Conservation (phyloP, 2,113 vertebrate genomes). For the Archilochus colubris region DNA sequence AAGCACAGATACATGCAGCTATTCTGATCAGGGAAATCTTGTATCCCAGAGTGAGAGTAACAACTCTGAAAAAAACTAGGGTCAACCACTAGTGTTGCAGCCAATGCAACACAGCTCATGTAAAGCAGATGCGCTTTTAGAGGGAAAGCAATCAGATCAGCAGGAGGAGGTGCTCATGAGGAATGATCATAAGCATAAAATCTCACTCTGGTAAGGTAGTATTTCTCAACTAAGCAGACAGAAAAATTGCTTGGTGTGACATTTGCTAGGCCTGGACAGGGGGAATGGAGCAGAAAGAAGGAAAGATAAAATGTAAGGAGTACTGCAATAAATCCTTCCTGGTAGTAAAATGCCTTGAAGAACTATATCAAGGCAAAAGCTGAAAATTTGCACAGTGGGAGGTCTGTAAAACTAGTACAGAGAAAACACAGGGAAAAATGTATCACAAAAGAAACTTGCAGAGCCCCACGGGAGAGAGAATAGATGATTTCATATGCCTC, state of each 20-base stretch:
- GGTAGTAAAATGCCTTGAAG: neutral
- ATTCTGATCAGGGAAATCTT: neutral
- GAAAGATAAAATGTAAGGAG: neutral
- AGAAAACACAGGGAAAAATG: neutral
- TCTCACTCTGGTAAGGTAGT: neutral
- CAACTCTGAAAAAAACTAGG: neutral
- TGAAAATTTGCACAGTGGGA: neutral
- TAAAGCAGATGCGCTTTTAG: neutral
- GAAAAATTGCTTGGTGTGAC: neutral
- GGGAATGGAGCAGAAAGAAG: neutral
- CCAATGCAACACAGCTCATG: neutral
- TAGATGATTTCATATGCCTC: neutral
- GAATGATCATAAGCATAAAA: neutral
- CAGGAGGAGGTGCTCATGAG: neutral
- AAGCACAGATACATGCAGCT: neutral
- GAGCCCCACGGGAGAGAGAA: neutral
- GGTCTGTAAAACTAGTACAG: neutral
- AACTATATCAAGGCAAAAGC: neutral
- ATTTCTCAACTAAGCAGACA: neutral
- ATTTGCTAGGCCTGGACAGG: neutral
- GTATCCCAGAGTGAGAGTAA: neutral
- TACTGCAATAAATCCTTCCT: neutral
- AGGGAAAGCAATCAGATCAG: neutral
- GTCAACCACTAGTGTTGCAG: neutral
- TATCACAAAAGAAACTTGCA: conserved; percentile 5